Percentiles rank a stretch among this genome's conserved stretches.
Conservation (phyloP, 2,888 invertebrate genomes). For the Lepeophtheirus nordmannii region DNA sequence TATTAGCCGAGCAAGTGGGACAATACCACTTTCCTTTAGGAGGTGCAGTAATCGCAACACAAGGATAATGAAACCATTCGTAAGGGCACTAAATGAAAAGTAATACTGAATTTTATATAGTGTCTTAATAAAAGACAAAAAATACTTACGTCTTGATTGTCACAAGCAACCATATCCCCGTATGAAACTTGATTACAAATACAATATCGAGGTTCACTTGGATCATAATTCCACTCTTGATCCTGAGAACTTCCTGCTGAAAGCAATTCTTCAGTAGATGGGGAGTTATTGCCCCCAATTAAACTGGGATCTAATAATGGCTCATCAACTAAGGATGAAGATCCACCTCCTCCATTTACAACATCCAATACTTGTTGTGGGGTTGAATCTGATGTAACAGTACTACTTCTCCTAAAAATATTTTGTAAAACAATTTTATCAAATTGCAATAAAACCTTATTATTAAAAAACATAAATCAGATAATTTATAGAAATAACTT, state of each 20-base stretch:
- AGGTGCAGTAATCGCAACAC: slow-evolving; percentile 85
- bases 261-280: not conserved
- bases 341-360: not conserved
- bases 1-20: slow-evolving; percentile 75
- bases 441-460: no score
- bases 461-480: no score
- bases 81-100: slow-evolving; percentile 64
- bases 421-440: no score
- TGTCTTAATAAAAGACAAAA: no score
- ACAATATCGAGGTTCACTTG: slow-evolving; percentile 89
- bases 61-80: slow-evolving; percentile 98
- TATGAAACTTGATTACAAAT: slow-evolving; percentile 93
- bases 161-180: slow-evolving; percentile 98
- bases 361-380: not conserved
- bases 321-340: not conserved
- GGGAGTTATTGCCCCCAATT: not conserved
- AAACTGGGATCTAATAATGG: not conserved
- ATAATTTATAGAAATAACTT: no score
- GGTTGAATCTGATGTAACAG: not conserved
- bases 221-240: slow-evolving; percentile 76
- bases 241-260: slow-evolving; percentile 14
- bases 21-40: slow-evolving; percentile 99
- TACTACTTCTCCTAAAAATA: not conserved
- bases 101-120: not conserved
- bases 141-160: slow-evolving; percentile 72